Base-by-base conservation (phyloP, 2,888 invertebrate genomes). In the Odontocerum albicorne region DNA sequence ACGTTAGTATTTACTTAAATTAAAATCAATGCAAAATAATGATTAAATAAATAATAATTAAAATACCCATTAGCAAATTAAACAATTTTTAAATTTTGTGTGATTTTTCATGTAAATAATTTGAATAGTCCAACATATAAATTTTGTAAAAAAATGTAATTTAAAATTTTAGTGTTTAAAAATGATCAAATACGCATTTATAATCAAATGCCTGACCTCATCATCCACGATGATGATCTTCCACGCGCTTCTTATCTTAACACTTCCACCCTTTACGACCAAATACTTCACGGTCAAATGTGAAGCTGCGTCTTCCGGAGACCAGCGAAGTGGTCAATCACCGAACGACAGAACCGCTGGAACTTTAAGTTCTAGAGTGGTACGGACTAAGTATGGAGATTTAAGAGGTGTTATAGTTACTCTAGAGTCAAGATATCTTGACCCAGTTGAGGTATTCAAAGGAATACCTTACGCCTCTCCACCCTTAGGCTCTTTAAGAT, bases 391-490 rank as follows among this genome's bases (percentile, higher is more conserved):
- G 71, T 90, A 92, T 71, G 92, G 92, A 62, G 91, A 90, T 69
- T 83, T 92, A 62, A 85, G 90, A 67, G 92, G 92, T 45, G 86
- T 90, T 64, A 90, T 92, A 65, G 87, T 90, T 51, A 88, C 88
- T 58, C 84, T 90, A 64, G 91, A 92, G 65, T 83, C 87, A 17
- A 84, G 90, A 62, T 88, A 86, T 68, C 74, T 92, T 64, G 92
- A 92, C 70, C 89, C 91, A 52, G 95, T 96, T 15, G 96, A 96
- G 72, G 90, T 92, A 61, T 96, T 93, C 71, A 82, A 91, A 45
- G 96, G 96, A 4, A 88, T 97, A 56, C 96, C 96, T 3, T 97
- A 96, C 72, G 97, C 96, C 19, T 92, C 94, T 42, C 90, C 96
- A 16, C 95, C 96, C 22, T 77, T 90, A 36, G 94, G 92, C 4